Evolutionary conservation across 2,888 invertebrate species (phyloP), one percentile per base, ranked within the genome.

Genomic region (Dexiosoma caninum): DNA sequence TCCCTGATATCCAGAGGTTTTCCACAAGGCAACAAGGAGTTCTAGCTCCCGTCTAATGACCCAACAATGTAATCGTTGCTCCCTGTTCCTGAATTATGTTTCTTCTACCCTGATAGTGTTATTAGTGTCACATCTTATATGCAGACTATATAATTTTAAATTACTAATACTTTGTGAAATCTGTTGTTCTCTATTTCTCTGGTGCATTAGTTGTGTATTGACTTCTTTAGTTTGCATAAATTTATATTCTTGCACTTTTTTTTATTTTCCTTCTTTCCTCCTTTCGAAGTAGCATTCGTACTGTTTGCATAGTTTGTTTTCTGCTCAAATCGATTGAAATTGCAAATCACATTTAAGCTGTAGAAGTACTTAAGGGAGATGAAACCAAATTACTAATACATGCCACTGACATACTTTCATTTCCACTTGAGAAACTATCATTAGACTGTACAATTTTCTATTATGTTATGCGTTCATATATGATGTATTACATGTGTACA

Each of bases 371-470:
- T 67, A 2, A 44, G 59, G 59, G 42, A 77, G 55, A 57, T 64
- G 60, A 77, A 69, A 42, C 35, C 49, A 70, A 57, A 77, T 77
- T 64, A 77, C 77, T 71, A 71, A 77, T 64, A 71, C 37, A 60
- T 72, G 55, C 53, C 49, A 66, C 77, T 77, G 77, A 74, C 81
- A 77, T 67, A 81, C 44, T 67, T 75, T 75, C 55, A 42, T 57
- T 78, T 71, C 70, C 77, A 78, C 77, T 75, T 30, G 77, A 74
- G 77, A 62, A 77, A 77, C 77, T 77, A 77, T 77, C 69, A 69
- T 77, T 77, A 77, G 57, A 81, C 51, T 71, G 35, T 51, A 78
- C 60, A 60, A 69, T 53, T 69, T 78, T 49, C 64, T 59, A 71
- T 71, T 71, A 64, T 78, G 35, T 71, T 71, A 62, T 81, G 75